These are phyloP conservation scores for Percina caprodes DNA, from an alignment of 2,113 vertebrate species.

Conservation along the genomic window DNA sequence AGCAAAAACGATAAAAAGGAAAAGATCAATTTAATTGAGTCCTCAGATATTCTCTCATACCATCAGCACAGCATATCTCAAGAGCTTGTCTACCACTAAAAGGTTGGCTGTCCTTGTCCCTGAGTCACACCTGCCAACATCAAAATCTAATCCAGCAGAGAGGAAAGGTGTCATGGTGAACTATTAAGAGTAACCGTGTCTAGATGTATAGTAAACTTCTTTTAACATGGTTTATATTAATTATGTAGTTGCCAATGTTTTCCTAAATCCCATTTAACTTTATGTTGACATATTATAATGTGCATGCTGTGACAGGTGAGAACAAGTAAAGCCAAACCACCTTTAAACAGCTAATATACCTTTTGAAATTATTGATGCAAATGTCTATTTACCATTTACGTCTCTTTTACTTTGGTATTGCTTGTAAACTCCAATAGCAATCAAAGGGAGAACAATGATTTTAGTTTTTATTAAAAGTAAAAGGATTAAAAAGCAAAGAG, in stretches of 20 bases:
- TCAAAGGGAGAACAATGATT: background rate
- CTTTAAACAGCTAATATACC: background rate
- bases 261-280: background rate
- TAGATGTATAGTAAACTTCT: background rate
- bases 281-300: background rate
- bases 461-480: constrained; percentile 3
- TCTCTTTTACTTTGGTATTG: constrained; percentile 25
- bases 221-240: background rate
- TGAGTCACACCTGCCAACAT: constrained; percentile 16
- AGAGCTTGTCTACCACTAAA: background rate
- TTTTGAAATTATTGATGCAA: constrained; percentile 8
- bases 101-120: constrained; percentile 21
- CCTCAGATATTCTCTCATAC: constrained; percentile 8
- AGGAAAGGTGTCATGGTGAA: constrained; percentile 11
- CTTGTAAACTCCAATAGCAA: constrained; percentile 24
- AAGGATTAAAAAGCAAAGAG: constrained; percentile 2
- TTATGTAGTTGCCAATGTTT: background rate
- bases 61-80: background rate
- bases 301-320: background rate
- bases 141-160: constrained; percentile 34
- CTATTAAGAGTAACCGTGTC: background rate
- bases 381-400: background rate
- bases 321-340: background rate
- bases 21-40: constrained; percentile 24
- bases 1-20: background rate